Percentiles rank a stretch among this genome's conserved stretches.
phyloP scores from a whole-genome alignment of 64 coral and sea anemone species.

The Stichodactyla helianthus region DNA sequence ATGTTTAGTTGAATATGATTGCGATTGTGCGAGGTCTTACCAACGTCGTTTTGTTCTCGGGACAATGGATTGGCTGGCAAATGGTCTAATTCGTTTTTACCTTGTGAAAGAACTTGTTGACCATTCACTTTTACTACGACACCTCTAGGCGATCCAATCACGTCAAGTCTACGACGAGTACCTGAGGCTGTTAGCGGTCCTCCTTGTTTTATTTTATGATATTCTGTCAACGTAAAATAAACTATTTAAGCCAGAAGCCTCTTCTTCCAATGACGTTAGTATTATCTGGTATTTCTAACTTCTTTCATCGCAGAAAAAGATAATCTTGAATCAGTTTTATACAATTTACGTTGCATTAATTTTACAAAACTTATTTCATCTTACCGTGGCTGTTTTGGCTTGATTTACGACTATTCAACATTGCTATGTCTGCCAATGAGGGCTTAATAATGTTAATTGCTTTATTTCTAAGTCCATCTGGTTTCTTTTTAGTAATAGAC shows the following conservation, averaged over 20 bases:
- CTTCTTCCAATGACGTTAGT: background rate
- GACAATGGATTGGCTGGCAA: background rate
- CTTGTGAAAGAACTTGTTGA: conserved; percentile 8
- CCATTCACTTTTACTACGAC: background rate
- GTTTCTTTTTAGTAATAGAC: background rate
- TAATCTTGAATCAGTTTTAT: background rate
- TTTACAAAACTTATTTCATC: background rate
- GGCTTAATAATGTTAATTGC: background rate
- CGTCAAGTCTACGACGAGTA: background rate
- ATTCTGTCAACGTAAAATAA: background rate
- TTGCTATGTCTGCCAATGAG: background rate
- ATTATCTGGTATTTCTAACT: background rate
- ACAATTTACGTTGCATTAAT: background rate
- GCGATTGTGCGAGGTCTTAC: background rate
- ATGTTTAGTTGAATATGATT: conserved; percentile 4
- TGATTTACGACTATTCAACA: background rate
- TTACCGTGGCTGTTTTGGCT: background rate
- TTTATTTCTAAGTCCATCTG: background rate
- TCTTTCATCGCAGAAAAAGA: background rate
- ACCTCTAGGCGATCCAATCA: background rate
- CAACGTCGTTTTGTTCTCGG: background rate
- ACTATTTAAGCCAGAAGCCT: too few relatives aligned
- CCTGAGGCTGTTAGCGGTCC: background rate
- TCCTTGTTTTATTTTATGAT: background rate
- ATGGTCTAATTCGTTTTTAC: background rate